Percentiles rank a stretch among this genome's conserved stretches.
phyloP scores from a whole-genome alignment of 1,140 invertebrate species.

The Orius laevigatus region DNA sequence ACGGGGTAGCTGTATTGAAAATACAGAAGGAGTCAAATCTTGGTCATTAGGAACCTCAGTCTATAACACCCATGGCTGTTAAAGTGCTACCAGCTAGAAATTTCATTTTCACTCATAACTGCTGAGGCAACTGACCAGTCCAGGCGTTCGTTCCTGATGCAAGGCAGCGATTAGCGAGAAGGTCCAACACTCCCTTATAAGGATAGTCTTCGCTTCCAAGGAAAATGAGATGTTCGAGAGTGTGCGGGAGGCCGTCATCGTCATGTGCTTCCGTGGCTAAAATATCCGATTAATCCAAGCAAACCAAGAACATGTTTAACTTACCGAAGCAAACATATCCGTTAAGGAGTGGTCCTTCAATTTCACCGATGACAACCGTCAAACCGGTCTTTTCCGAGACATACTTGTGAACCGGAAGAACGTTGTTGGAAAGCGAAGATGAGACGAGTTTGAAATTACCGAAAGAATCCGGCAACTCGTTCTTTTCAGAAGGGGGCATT shows the following conservation, averaged over 20 bases:
- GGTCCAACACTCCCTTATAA: slow-evolving; percentile 75
- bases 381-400: slow-evolving; percentile 60
- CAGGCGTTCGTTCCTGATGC: slow-evolving; percentile 82
- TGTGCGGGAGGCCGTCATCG: slow-evolving; percentile 85
- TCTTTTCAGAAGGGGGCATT: too few relatives aligned
- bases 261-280: slow-evolving; percentile 77
- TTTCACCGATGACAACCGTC: slow-evolving; percentile 60
- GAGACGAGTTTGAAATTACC: slow-evolving; percentile 39
- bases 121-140: slow-evolving; percentile 32
- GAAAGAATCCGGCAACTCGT: neutral
- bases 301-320: slow-evolving; percentile 14
- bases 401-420: slow-evolving; percentile 68
- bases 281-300: slow-evolving; percentile 20
- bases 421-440: slow-evolving; percentile 43
- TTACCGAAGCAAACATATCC: slow-evolving; percentile 74
- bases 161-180: slow-evolving; percentile 73
- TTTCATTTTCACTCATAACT: neutral
- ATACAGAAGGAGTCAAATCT: too few relatives aligned
- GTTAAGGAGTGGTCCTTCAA: slow-evolving; percentile 71
- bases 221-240: slow-evolving; percentile 82
- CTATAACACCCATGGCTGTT: too few relatives aligned
- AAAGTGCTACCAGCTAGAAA: too few relatives aligned
- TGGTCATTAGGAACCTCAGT: too few relatives aligned
- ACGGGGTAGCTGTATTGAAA: too few relatives aligned
- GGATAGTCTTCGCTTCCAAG: slow-evolving; percentile 80